phyloP scores from a whole-genome alignment of 2,888 invertebrate species.

The Idaea aversata region DNA sequence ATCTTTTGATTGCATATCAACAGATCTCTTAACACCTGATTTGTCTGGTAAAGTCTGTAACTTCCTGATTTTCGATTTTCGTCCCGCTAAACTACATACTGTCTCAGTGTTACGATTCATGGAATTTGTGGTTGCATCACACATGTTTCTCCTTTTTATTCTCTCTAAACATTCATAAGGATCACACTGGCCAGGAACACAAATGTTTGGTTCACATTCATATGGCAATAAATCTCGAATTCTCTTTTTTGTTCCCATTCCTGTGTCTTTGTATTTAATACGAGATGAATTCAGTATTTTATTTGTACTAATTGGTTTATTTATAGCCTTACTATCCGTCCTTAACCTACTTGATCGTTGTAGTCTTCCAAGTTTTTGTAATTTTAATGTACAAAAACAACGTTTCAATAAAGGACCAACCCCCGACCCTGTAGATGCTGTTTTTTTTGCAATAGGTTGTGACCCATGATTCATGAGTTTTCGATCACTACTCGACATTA shows the following conservation, averaged over 20 bases:
- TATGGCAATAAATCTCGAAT: slow-evolving; percentile 31
- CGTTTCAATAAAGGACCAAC: slow-evolving; percentile 26
- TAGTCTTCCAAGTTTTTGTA: slow-evolving; percentile 27
- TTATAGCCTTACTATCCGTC: not conserved
- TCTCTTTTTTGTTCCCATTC: slow-evolving; percentile 17
- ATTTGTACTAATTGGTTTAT: not conserved
- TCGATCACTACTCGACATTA: slow-evolving; percentile 3
- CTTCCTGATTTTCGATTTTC: slow-evolving; percentile 7
- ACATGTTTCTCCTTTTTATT: slow-evolving; percentile 31
- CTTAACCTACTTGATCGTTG: slow-evolving; percentile 6
- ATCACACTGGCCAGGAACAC: slow-evolving; percentile 40
- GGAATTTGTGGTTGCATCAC: slow-evolving; percentile 15
- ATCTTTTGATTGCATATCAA: not conserved
- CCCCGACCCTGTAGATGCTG: slow-evolving; percentile 21
- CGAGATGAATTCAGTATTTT: not conserved
- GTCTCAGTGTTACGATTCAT: slow-evolving; percentile 11
- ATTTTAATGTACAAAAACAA: slow-evolving; percentile 43
- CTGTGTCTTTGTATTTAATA: slow-evolving; percentile 19
- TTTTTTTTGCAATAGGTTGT: slow-evolving; percentile 16
- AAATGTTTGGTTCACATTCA: slow-evolving; percentile 45
- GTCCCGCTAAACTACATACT: slow-evolving; percentile 13
- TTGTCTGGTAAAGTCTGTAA: slow-evolving; percentile 9
- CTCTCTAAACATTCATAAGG: slow-evolving; percentile 37
- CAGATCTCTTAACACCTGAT: not conserved
- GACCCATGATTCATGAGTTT: slow-evolving; percentile 14